A percentile compares a stretch with the other conserved stretches of the same genome.
Evolutionary conservation across 2,888 invertebrate species (phyloP).

Genomic region (Syrista parreyssii): DNA sequence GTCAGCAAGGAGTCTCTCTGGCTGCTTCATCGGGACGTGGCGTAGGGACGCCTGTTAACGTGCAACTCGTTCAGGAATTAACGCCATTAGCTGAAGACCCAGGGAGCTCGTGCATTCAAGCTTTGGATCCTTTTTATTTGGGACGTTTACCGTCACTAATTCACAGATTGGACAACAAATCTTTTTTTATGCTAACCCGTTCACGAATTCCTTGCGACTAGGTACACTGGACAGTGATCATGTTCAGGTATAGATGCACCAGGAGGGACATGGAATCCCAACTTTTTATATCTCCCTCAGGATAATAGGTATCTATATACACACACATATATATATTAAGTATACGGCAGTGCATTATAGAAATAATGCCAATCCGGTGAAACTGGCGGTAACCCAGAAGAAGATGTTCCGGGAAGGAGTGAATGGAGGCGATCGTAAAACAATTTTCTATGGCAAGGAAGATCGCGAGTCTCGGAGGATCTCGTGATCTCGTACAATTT

Average conservation of each 20-base stretch:
- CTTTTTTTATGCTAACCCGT: slow-evolving; percentile 34
- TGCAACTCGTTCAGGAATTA: slow-evolving; percentile 40
- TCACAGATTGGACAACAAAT: slow-evolving; percentile 36
- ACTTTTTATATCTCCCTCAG: neutral
- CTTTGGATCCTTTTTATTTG: slow-evolving; percentile 8
- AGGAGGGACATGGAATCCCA: neutral
- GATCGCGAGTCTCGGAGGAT: neutral
- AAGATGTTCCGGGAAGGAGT: neutral
- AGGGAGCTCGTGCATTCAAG: slow-evolving; percentile 4
- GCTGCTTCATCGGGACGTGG: slow-evolving; percentile 11
- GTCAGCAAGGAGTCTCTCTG: neutral
- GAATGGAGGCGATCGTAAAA: neutral
- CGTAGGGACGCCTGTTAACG: slow-evolving; percentile 24
- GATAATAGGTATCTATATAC: neutral
- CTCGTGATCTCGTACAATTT: neutral
- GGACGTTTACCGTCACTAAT: slow-evolving; percentile 36
- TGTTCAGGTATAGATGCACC: neutral
- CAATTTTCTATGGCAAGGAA: neutral
- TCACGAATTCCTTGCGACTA: slow-evolving; percentile 34
- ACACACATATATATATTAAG: neutral
- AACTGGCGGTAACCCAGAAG: neutral
- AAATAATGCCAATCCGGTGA: neutral
- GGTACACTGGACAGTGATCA: neutral
- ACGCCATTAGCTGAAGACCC: slow-evolving; percentile 40
- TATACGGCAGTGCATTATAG: neutral